Conservation (phyloP, 2,888 invertebrate species). For the Busseola fusca region DNA sequence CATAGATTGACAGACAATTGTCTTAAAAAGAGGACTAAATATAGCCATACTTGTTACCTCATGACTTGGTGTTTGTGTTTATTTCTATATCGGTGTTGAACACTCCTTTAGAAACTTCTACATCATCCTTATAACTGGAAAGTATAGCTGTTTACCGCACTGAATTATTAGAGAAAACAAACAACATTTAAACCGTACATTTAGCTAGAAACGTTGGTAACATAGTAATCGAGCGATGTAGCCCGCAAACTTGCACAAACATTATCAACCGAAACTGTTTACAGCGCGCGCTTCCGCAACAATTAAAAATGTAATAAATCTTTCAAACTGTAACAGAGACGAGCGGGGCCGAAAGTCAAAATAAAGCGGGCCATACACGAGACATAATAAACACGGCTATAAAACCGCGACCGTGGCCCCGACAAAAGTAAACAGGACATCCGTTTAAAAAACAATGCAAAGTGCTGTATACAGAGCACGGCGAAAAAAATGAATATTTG, state of each 20-base stretch:
- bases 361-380: conserved; percentile 64
- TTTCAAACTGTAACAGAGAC: conserved; percentile 67
- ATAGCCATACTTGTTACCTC: neutral
- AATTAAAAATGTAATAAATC: conserved; percentile 68
- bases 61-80: conserved; percentile 10
- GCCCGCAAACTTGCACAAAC: conserved; percentile 54
- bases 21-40: neutral
- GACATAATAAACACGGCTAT: conserved; percentile 70
- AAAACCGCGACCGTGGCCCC: conserved; percentile 70
- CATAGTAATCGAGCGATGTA: conserved; percentile 49
- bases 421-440: conserved; percentile 79
- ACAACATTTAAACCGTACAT: conserved; percentile 51
- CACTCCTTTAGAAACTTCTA: neutral
- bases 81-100: conserved; percentile 1
- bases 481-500: conserved; percentile 76
- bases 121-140: neutral
- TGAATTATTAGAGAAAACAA: conserved; percentile 42
- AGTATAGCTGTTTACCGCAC: conserved; percentile 33
- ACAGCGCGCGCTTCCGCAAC: conserved; percentile 51
- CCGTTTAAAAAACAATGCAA: conserved; percentile 80
- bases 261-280: conserved; percentile 56
- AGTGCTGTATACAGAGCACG: conserved; percentile 66
- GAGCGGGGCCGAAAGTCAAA: conserved; percentile 59
- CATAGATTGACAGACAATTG: neutral
- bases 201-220: conserved; percentile 42